Evolutionary conservation across 1,140 invertebrate species (phyloP).

Genomic region (Zaprionus gabonicus): DNA sequence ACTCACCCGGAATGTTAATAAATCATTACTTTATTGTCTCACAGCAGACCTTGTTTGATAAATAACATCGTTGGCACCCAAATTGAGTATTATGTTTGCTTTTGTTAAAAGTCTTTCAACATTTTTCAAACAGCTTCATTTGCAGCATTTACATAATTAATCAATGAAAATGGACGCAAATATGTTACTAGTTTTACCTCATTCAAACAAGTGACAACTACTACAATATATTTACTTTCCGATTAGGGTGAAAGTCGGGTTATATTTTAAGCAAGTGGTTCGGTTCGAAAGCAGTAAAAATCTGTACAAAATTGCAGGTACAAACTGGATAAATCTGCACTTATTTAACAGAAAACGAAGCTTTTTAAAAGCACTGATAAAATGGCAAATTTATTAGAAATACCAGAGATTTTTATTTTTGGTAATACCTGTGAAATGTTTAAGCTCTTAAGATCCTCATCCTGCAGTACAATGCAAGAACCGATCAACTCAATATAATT

Average conservation of each 20-base stretch:
- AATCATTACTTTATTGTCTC: neutral
- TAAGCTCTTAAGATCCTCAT: too few relatives aligned
- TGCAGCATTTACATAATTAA: conserved; percentile 1
- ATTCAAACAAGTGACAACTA: neutral
- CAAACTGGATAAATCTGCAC: neutral
- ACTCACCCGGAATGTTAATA: neutral
- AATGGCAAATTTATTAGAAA: neutral
- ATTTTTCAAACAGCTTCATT: neutral
- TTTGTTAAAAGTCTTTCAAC: neutral
- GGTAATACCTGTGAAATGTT: too few relatives aligned
- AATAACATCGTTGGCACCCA: neutral
- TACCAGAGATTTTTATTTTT: neutral
- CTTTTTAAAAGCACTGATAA: neutral
- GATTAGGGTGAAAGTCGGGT: neutral
- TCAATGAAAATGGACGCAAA: conserved; percentile 2
- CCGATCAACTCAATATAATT: too few relatives aligned
- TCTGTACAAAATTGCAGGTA: neutral
- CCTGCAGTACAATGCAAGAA: too few relatives aligned
- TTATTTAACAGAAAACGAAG: neutral
- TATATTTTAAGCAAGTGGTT: neutral
- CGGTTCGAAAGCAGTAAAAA: neutral
- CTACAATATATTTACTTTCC: neutral
- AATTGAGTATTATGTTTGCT: conserved; percentile 1
- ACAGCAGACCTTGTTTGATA: neutral
- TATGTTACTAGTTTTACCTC: neutral